Base-by-base conservation (phyloP, 2,888 invertebrate genomes). In the Polydrusus tereticollis region DNA sequence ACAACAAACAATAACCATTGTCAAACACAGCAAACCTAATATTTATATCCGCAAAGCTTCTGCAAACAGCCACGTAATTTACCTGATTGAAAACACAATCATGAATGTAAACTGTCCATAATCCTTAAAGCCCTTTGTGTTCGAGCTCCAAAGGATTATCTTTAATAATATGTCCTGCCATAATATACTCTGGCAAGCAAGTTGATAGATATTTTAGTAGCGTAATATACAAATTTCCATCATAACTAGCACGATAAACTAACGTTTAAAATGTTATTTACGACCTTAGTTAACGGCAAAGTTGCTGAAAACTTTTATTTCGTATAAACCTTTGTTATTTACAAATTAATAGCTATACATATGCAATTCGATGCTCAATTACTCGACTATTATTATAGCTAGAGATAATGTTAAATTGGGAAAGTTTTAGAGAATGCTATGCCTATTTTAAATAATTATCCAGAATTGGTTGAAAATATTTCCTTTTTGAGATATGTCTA, bases 81-180 rank as follows among this genome's bases (percentile, higher is more conserved):
- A 59, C 67, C 67, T 59, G 67, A 67, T 67, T 67, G 59, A 67
- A 67, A 59, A 67, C 67, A 59, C 59, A 67, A 67, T 67, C 59
- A 59, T 67, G 59, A 67, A 67, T 59, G 67, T 58, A 67, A 67
- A 67, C 67, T 43, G 47, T 16, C 52, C 26, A 21, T 67, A 67
- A 67, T 67, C 67, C 66, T 41, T 26, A 41, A 58, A 66, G 57
- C 45, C 66, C 67, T 67, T 67, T 50, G 33, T 67, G 38, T 0
- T 16, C 36, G 16, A 50, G 36, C 43, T 47, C 36, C 20, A 20
- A 10, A 14, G 67, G 59, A 59, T 67, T 59, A 59, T 26, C 33
- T 50, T 26, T 58, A n/a, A 20, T 58, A 59, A 59, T 67, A 50
- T 59, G 38, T 67, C 50, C 59, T 21, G 50, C 38, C 38, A 26